These are phyloP conservation scores for Girardinus metallicus DNA, from an alignment of 2,797 vertebrate genomes.

Conservation along the genomic window DNA sequence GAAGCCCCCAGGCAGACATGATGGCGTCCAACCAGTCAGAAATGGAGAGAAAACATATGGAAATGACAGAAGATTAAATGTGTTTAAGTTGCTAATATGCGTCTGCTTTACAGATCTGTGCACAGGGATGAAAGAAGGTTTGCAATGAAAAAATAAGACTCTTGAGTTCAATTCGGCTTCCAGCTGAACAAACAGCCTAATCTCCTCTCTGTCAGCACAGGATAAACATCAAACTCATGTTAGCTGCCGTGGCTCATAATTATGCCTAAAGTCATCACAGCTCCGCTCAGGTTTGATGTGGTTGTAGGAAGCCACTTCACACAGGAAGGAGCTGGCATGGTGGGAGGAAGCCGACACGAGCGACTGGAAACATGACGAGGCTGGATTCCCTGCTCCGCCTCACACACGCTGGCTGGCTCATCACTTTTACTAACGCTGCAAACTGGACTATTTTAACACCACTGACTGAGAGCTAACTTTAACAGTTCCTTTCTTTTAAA, in stretches of 20 bases:
- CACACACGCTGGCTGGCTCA: not conserved
- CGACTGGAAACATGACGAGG: constrained; percentile 52
- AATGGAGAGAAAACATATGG: not conserved
- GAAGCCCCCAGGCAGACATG: too few relatives aligned
- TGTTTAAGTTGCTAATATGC: not conserved
- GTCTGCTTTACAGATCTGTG: not conserved
- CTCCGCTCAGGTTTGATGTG: constrained; percentile 35
- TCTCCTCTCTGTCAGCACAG: constrained; percentile 21
- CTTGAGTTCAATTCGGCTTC: not conserved
- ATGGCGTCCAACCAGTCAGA: not conserved
- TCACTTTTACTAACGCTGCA: not conserved
- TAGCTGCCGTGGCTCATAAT: constrained; percentile 37
- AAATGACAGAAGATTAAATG: not conserved
- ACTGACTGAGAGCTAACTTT: not conserved
- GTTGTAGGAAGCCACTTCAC: constrained; percentile 57
- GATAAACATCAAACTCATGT: constrained; percentile 2
- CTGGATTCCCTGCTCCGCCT: not conserved
- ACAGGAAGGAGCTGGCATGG: constrained; percentile 34
- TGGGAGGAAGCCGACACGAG: constrained; percentile 27
- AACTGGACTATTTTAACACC: not conserved
- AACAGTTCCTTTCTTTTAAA: not conserved
- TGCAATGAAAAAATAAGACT: not conserved
- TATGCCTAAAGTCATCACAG: constrained; percentile 18
- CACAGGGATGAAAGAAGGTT: not conserved
- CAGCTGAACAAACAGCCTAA: not conserved